These are phyloP conservation scores for Pogonus chalceus DNA, from an alignment of 1,140 invertebrate species.

Conservation along the genomic window DNA sequence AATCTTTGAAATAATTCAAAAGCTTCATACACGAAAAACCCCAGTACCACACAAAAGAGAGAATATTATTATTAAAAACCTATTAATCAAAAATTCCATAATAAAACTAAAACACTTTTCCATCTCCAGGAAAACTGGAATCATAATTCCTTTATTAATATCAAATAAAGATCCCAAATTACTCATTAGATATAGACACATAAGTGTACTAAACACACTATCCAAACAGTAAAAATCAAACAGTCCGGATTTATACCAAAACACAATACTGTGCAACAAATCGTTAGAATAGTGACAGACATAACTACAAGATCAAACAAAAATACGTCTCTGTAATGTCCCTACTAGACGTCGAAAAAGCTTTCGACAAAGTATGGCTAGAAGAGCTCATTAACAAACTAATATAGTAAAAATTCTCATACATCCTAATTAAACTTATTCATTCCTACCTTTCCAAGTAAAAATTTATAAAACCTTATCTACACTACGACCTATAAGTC, in stretches of 20 bases:
- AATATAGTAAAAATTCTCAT: slow-evolving; percentile 12
- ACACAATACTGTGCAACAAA: slow-evolving; percentile 30
- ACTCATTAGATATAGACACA: slow-evolving; percentile 28
- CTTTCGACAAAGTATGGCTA: too few species aligned
- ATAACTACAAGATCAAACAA: slow-evolving; percentile 28
- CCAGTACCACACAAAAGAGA: slow-evolving; percentile 25
- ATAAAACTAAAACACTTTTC: slow-evolving; percentile 25
- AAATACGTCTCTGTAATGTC: slow-evolving; percentile 23
- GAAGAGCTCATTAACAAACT: too few species aligned
- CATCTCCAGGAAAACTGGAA: slow-evolving; percentile 25
- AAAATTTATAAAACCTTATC: too few species aligned
- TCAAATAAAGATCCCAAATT: slow-evolving; percentile 20
- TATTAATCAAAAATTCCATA: slow-evolving; percentile 21
- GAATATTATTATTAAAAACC: slow-evolving; percentile 20
- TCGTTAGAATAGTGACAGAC: slow-evolving; percentile 27
- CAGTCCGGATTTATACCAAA: slow-evolving; percentile 34
- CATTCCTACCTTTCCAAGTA: neutral
- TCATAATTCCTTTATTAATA: slow-evolving; percentile 26
- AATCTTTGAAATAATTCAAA: slow-evolving; percentile 19
- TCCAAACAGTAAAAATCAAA: slow-evolving; percentile 24
- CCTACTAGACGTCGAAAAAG: too few species aligned
- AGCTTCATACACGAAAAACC: slow-evolving; percentile 22
- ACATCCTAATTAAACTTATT: slow-evolving; percentile 12
- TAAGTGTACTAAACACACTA: slow-evolving; percentile 26
- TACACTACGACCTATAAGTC: too few species aligned